Base-by-base conservation (phyloP, 2,888 invertebrate genomes). In the Epirrhoe alternata region DNA sequence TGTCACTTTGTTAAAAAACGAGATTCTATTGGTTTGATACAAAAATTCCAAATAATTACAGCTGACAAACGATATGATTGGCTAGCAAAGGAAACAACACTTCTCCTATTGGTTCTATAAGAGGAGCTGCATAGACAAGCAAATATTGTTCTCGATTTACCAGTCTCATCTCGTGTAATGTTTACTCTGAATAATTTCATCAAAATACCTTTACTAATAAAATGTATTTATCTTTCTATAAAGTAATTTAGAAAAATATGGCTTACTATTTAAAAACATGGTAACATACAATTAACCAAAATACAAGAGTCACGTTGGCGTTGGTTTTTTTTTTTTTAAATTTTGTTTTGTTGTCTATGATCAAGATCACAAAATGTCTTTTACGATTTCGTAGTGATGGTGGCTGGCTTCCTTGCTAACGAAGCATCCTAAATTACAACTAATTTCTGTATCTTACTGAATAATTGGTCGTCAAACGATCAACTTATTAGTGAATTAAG, bases 311-410 rank as follows among this genome's bases (percentile, higher is more conserved):
- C 83, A 84, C 79, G 82, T 73, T 55, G 75, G 75, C 73, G 75
- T 79, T 77, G 76, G 76, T 73, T 79, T 77, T 76, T 74, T 82
- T 84, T 83, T 80, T 86, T 88, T 86, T 87, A 87, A 84, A 83
- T 82, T 82, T 42, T 70, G 71, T 71, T 76, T 77, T 78, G 71
- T 83, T 88, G 89, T 93, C 92, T 92, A 93, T 93, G 92, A 74
- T 76, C 74, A 88, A n/a, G n/a, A n/a, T n/a, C n/a, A n/a, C n/a
- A n/a, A 86, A 83, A 91, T 92, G 92, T 94, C 93, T 93, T 93
- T 94, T 92, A 91, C 93, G 90, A 86, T 88, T 89, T 89, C 84
- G 88, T 92, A 93, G 93, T 92, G 93, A 92, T 91, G 93, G 93
- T 93, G 92, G 93, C 92, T 92, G 92, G 93, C 92, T 91, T 93